A percentile compares a stretch with the other conserved stretches of the same genome.
These are phyloP conservation scores for Tokudaia muenninki DNA, from an alignment of 2,797 vertebrate species.

Conservation along the genomic window DNA sequence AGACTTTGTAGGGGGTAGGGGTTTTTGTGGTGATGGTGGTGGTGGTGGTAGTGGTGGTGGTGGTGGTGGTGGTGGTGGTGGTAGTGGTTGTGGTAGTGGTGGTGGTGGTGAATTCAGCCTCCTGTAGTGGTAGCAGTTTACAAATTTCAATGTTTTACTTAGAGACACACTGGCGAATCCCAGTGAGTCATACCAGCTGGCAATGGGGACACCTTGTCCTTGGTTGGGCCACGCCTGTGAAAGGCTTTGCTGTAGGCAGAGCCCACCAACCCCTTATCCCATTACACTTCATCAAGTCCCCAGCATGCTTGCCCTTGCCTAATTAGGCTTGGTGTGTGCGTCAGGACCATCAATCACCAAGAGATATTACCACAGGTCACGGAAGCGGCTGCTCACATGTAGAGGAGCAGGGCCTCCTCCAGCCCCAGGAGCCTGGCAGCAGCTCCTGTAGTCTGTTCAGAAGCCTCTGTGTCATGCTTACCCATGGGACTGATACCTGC, in stretches of 20 bases:
- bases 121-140: background rate
- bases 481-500: rapidly evolving
- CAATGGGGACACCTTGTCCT: background rate
- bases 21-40: no score
- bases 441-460: background rate
- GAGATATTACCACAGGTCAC: background rate
- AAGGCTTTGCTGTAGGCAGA: background rate
- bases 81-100: no score
- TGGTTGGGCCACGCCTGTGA: background rate
- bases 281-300: background rate
- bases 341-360: background rate
- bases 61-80: no score
- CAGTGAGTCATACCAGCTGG: conserved; percentile 16
- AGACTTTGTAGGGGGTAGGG: background rate
- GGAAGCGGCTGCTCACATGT: background rate
- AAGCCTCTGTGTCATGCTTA: background rate
- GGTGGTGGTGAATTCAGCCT: background rate
- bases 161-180: conserved; percentile 41
- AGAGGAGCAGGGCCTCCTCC: background rate
- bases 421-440: background rate
- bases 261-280: background rate
- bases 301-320: background rate
- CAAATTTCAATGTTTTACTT: conserved; percentile 3
- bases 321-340: background rate
- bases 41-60: no score